These are phyloP conservation scores for Dreissena polymorpha DNA, from an alignment of 1,140 invertebrate genomes.

Conservation along the genomic window DNA sequence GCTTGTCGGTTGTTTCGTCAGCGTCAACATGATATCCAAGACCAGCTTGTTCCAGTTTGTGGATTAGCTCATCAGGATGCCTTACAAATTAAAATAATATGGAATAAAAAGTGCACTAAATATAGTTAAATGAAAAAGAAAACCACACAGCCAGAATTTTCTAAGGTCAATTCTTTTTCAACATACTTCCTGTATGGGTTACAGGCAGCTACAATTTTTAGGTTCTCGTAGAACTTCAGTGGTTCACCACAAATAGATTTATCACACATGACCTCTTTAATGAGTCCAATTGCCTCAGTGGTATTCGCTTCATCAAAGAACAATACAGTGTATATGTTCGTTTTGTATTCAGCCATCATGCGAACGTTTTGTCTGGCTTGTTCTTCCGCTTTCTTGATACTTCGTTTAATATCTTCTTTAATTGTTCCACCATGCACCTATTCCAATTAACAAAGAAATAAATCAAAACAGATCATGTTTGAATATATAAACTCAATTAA, in stretches of 20 bases:
- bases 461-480: neutral
- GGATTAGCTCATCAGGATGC: conserved; percentile 73
- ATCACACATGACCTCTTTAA: conserved; percentile 72
- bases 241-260: conserved; percentile 61
- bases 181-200: conserved; percentile 74
- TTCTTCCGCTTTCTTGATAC: conserved; percentile 61
- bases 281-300: conserved; percentile 74
- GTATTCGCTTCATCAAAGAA: conserved; percentile 78
- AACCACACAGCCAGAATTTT: conserved; percentile 58
- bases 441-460: neutral
- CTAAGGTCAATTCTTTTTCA: conserved; percentile 53
- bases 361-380: conserved; percentile 58
- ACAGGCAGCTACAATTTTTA: conserved; percentile 73
- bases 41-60: conserved; percentile 71
- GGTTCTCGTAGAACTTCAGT: conserved; percentile 55
- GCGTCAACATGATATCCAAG: conserved; percentile 73
- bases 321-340: conserved; percentile 66
- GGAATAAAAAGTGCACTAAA: neutral
- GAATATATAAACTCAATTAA: conserved; percentile 63
- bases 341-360: conserved; percentile 57
- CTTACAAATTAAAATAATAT: conserved; percentile 56
- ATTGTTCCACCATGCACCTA: conserved; percentile 74
- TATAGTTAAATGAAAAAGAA: conserved; percentile 49
- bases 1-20: conserved; percentile 67
- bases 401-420: conserved; percentile 65